These are phyloP conservation scores for Lethocerus indicus DNA, from an alignment of 1,140 invertebrate genomes.

Conservation along the genomic window DNA sequence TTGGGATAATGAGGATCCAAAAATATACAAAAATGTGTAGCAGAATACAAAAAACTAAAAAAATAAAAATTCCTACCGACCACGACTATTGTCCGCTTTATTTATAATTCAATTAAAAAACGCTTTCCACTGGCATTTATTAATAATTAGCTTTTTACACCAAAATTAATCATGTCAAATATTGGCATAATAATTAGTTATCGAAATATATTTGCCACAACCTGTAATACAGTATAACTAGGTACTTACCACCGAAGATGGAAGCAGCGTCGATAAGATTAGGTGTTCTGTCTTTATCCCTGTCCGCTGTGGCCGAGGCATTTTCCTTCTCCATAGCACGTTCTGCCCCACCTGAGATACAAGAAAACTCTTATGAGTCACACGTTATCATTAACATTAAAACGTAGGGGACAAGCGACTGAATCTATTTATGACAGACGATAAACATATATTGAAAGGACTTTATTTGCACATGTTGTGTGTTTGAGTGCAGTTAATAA, in stretches of 20 bases:
- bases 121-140: not conserved
- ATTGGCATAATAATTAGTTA: not conserved
- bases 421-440: too few relatives aligned
- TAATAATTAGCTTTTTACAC: not conserved
- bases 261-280: conserved; percentile 8
- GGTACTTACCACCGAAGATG: conserved; percentile 6
- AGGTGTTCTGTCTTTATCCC: conserved; percentile 11
- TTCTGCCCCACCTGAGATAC: too few relatives aligned
- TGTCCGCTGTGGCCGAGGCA: conserved; percentile 9
- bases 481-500: too few relatives aligned
- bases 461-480: too few relatives aligned
- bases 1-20: too few relatives aligned
- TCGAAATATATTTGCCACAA: not conserved
- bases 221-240: not conserved
- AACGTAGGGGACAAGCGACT: too few relatives aligned
- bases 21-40: too few relatives aligned
- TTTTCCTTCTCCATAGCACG: conserved; percentile 14
- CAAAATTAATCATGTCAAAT: not conserved
- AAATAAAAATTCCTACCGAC: too few relatives aligned
- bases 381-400: too few relatives aligned
- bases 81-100: not conserved
- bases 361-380: too few relatives aligned
- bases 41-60: too few relatives aligned
- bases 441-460: too few relatives aligned
- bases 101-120: not conserved